A percentile compares a stretch with the other conserved stretches of the same genome.
Conservation (phyloP, 2,113 vertebrate species). For the Cyanoderma ruficeps region DNA sequence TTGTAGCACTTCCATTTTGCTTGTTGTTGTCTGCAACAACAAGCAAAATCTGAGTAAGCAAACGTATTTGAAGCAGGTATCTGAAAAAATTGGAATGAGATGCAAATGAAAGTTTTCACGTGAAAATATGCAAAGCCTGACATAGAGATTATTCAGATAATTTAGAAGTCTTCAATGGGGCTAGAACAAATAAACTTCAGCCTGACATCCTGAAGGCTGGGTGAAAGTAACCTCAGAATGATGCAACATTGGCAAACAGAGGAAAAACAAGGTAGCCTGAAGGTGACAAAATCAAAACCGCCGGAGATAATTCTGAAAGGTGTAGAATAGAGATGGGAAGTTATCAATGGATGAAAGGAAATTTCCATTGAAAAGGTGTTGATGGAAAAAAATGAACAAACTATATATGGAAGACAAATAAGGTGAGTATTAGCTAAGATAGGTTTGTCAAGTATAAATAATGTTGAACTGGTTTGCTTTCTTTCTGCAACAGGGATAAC, state of each 20-base stretch:
- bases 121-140: background rate
- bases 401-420: background rate
- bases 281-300: background rate
- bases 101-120: background rate
- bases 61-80: background rate
- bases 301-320: background rate
- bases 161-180: background rate
- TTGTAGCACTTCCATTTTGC: background rate
- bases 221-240: background rate
- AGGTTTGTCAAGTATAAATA: background rate
- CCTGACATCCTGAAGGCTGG: background rate
- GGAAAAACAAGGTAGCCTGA: background rate
- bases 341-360: background rate
- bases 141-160: background rate
- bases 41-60: background rate
- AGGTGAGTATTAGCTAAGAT: background rate
- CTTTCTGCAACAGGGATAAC: background rate
- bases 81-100: background rate
- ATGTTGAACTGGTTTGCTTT: background rate
- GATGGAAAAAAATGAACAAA: background rate
- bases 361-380: background rate
- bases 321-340: background rate
- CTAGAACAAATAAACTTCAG: background rate
- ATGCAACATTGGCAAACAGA: background rate
- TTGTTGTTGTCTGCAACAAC: background rate